These are phyloP conservation scores for Naso thynnoides DNA, from an alignment of 2,797 vertebrate genomes.

Conservation along the genomic window DNA sequence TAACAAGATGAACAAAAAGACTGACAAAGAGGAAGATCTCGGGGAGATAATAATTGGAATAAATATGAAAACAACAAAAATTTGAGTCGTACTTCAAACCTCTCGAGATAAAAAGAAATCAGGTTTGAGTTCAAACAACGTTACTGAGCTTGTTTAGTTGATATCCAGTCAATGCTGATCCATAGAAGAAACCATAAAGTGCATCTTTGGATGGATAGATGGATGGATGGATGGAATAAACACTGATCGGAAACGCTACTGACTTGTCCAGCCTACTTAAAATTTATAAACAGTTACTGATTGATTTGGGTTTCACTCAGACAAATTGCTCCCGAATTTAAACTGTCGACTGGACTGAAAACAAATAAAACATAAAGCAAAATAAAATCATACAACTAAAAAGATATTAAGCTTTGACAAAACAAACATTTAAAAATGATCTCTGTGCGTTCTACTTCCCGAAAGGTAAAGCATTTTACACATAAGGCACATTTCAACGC, in stretches of 20 bases:
- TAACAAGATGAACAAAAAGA: conserved; percentile 34
- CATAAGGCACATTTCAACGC: conserved; percentile 53
- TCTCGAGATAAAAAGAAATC: conserved; percentile 25
- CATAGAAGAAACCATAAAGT: conserved; percentile 74
- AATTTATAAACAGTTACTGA: conserved; percentile 46
- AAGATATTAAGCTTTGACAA: conserved; percentile 42
- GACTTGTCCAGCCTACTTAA: conserved; percentile 51
- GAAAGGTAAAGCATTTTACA: conserved; percentile 35
- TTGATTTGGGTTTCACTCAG: conserved; percentile 44
- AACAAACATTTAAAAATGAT: conserved; percentile 62
- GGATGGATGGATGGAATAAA: conserved; percentile 51
- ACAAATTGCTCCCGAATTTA: conserved; percentile 64
- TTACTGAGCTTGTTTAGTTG: conserved; percentile 11
- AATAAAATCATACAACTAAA: conserved; percentile 59
- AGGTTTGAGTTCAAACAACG: conserved; percentile 28
- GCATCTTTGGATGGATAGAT: conserved; percentile 72
- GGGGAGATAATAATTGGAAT: conserved; percentile 33
- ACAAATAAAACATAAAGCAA: conserved; percentile 50
- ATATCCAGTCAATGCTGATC: conserved; percentile 49
- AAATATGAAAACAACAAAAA: conserved; percentile 63
- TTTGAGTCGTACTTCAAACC: conserved; percentile 48
- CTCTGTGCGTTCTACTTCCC: conserved; percentile 40
- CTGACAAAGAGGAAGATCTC: conserved; percentile 25
- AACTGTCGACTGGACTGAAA: conserved; percentile 41
- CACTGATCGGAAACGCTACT: conserved; percentile 63